phyloP scores from a whole-genome alignment of 2,113 vertebrate genomes.

The Atrichornis clamosus region DNA sequence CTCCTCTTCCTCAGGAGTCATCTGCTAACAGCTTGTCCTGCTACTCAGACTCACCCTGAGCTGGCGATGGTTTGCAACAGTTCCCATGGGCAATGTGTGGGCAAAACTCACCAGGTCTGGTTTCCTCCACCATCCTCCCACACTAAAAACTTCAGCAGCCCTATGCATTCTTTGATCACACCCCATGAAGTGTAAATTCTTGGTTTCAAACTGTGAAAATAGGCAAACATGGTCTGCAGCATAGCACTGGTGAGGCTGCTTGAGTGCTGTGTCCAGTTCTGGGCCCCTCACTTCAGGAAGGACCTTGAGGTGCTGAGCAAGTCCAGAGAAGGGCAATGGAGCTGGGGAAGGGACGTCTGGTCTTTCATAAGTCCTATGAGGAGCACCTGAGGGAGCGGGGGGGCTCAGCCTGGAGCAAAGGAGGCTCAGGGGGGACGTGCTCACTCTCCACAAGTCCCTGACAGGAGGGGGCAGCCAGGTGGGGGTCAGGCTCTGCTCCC shows the following conservation, averaged over 20 bases:
- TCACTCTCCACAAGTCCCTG: no score
- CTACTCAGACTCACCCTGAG: neutral
- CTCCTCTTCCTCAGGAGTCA: neutral
- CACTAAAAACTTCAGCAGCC: neutral
- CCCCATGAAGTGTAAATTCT: neutral
- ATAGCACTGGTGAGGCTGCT: neutral
- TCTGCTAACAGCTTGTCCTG: neutral
- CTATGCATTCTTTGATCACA: neutral
- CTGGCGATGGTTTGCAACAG: neutral
- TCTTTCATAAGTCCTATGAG: no score
- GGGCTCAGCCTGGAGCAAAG: no score
- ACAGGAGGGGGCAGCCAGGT: no score
- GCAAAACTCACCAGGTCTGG: neutral
- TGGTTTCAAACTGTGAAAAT: neutral
- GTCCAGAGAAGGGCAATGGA: no score
- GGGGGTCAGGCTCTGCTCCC: no score
- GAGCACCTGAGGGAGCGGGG: no score
- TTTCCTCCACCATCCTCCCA: neutral
- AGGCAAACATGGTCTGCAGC: neutral
- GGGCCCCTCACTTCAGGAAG: no score
- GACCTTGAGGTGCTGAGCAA: no score
- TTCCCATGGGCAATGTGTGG: neutral
- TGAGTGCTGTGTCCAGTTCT: neutral
- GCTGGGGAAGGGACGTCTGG: no score
- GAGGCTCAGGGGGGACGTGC: no score